phyloP scores from a whole-genome alignment of 2,797 vertebrate genomes.

The Paratrypauchen microcephalus region DNA sequence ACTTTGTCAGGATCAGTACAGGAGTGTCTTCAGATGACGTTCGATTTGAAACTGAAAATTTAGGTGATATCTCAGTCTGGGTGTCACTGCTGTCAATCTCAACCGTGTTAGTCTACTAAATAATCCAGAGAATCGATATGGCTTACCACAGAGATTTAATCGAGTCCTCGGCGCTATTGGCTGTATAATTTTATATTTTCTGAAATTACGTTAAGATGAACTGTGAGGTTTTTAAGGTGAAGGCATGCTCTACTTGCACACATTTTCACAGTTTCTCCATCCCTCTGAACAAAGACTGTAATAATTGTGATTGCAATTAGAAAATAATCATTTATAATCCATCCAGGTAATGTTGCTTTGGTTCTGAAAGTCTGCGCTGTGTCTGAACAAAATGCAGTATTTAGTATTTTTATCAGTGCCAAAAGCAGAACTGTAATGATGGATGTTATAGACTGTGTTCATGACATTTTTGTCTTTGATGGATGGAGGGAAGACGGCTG shows the following conservation, averaged over 20 bases:
- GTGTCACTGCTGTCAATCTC: conserved; percentile 15
- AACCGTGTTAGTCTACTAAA: conserved; percentile 17
- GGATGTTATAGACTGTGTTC: not conserved
- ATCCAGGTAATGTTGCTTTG: conserved; percentile 38
- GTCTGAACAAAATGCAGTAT: conserved; percentile 37
- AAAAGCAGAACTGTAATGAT: conserved; percentile 19
- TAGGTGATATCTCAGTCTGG: conserved; percentile 32
- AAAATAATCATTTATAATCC: conserved; percentile 61
- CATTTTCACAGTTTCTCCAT: conserved; percentile 5
- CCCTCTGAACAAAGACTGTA: conserved; percentile 26
- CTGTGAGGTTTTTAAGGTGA: conserved; percentile 31
- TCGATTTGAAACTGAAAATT: conserved; percentile 11
- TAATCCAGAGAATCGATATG: conserved; percentile 29
- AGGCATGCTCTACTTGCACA: conserved; percentile 28
- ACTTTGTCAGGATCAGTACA: conserved; percentile 37
- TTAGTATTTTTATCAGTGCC: conserved; percentile 37
- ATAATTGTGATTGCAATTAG: conserved; percentile 54
- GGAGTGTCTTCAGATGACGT: conserved; percentile 17
- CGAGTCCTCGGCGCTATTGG: conserved; percentile 19
- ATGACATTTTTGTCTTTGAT: not conserved
- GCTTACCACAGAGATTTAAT: conserved; percentile 22
- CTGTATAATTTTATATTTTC: conserved; percentile 16
- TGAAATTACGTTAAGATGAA: conserved; percentile 21
- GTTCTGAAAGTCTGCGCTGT: conserved; percentile 21
- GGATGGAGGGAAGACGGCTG: not conserved